Conservation (phyloP, 2,113 vertebrate species). For the Passer montanus region DNA sequence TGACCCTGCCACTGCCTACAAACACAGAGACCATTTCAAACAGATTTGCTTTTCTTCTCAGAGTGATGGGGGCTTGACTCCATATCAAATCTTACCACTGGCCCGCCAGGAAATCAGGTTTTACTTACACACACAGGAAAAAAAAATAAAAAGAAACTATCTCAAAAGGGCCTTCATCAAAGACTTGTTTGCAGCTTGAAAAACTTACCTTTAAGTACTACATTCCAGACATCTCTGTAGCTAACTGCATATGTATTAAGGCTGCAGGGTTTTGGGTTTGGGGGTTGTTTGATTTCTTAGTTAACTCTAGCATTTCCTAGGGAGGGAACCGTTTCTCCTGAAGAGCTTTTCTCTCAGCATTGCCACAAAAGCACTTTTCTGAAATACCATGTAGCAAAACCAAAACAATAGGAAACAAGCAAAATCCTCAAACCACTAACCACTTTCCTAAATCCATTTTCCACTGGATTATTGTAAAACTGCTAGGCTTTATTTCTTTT, state of each 20-base stretch:
- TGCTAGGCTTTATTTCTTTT: background rate
- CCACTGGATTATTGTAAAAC: background rate
- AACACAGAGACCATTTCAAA: background rate
- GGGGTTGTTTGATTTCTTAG: background rate
- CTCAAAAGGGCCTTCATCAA: background rate
- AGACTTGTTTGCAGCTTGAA: background rate
- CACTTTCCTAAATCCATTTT: background rate
- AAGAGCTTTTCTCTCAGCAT: background rate
- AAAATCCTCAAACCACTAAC: background rate
- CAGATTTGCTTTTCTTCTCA: background rate
- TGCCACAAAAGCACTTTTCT: background rate
- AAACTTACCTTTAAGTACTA: background rate
- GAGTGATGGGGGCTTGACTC: background rate
- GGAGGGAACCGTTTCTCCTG: background rate
- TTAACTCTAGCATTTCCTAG: background rate
- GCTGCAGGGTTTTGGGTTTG: background rate
- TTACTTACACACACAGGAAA: background rate
- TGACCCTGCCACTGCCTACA: background rate
- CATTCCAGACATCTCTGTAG: background rate
- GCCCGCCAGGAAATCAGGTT: background rate
- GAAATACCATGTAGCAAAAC: background rate
- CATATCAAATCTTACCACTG: background rate
- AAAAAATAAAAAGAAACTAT: background rate
- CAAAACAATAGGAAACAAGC: slow-evolving; percentile 5
- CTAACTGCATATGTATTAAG: background rate